Evolutionary conservation across 2,797 vertebrate species (phyloP).

Genomic region (Sitta carolinensis): DNA sequence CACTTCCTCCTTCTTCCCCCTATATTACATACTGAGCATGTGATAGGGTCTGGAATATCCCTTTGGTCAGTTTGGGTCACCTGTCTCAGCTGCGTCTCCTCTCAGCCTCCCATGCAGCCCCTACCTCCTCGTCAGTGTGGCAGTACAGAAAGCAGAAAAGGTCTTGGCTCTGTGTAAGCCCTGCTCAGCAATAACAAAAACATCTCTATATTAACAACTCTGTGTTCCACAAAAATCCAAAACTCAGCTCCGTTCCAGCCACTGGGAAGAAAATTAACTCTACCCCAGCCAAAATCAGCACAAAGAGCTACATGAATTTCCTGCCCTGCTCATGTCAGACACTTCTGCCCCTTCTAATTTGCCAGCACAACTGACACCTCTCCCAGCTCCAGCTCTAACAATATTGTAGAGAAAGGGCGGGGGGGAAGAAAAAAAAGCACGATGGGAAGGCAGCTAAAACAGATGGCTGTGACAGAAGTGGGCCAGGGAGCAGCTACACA

Average conservation of each 20-base stretch:
- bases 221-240: not conserved
- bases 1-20: not conserved
- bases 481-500: constrained; percentile 16
- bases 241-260: not conserved
- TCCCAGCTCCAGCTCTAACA: not conserved
- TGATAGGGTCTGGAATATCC: not conserved
- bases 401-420: not conserved
- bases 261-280: not conserved
- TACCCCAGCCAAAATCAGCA: not conserved
- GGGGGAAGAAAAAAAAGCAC: not conserved
- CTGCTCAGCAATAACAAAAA: not conserved
- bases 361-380: not conserved
- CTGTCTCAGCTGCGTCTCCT: not conserved
- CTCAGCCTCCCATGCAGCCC: not conserved
- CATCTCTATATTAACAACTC: not conserved
- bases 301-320: not conserved
- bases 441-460: not conserved
- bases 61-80: not conserved
- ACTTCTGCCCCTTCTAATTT: not conserved
- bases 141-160: not conserved
- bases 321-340: not conserved
- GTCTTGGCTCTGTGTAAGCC: not conserved
- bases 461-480: constrained; percentile 33
- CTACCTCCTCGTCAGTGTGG: accelerated
- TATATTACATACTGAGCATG: not conserved